phyloP scores from a whole-genome alignment of 2,113 vertebrate genomes.

The Mungos mungo region DNA sequence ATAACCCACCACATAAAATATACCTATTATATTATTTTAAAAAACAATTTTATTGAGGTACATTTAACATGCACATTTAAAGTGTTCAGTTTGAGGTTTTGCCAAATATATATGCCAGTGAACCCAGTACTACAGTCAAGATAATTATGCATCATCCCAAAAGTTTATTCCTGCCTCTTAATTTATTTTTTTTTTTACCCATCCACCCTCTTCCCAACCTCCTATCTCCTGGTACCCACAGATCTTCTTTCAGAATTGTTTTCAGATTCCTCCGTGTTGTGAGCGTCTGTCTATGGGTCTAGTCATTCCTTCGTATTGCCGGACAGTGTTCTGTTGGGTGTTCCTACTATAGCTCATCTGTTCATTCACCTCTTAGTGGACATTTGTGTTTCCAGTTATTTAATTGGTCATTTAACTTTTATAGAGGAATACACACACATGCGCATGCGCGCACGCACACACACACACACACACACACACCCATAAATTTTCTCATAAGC shows the following conservation, averaged over 20 bases:
- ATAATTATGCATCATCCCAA: neutral
- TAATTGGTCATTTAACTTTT: neutral
- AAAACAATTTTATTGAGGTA: neutral
- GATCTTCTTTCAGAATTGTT: neutral
- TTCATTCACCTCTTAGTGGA: neutral
- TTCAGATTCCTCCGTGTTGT: neutral
- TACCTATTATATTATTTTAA: neutral
- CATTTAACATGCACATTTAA: neutral
- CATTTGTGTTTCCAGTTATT: neutral
- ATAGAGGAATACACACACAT: neutral
- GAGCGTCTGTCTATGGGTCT: neutral
- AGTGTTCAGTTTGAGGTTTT: neutral
- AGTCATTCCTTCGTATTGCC: neutral
- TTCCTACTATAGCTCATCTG: neutral
- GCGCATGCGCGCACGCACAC: too few species aligned
- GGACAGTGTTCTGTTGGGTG: neutral
- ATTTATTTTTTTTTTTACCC: neutral
- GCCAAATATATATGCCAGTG: neutral
- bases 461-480: too few species aligned
- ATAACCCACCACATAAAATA: neutral
- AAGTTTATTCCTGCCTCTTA: neutral
- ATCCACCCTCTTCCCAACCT: neutral
- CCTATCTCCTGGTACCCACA: neutral
- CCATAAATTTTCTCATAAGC: neutral
- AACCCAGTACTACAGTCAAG: neutral